Percentiles rank a stretch among this genome's conserved stretches.
Conservation (phyloP, 2,888 invertebrate genomes). For the Brachypalpus laphriformis region DNA sequence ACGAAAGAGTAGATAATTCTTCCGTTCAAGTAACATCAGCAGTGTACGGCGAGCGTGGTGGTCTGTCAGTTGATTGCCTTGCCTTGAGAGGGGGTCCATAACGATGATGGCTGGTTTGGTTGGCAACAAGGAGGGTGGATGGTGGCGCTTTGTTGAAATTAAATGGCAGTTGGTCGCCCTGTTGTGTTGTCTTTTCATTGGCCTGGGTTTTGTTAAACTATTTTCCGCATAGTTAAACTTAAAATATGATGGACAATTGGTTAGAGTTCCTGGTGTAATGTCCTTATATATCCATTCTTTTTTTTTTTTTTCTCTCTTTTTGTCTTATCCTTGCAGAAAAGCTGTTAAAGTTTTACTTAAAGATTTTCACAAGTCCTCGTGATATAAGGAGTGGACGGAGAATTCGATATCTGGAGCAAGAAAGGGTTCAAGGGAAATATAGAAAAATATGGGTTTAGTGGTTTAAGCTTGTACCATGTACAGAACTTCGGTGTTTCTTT, state of each 20-base stretch:
- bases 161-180: conserved; percentile 66
- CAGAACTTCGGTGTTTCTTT: neutral
- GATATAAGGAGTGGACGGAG: neutral
- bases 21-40: conserved; percentile 55
- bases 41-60: conserved; percentile 14
- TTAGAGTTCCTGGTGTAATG: conserved; percentile 41
- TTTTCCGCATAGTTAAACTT: conserved; percentile 69
- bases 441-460: neutral
- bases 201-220: conserved; percentile 63
- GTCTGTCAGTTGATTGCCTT: conserved; percentile 45
- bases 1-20: conserved; percentile 64
- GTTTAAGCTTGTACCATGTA: neutral
- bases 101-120: conserved; percentile 1
- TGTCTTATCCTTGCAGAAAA: conserved; percentile 7
- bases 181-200: conserved; percentile 63
- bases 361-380: neutral
- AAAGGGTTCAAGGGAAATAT: neutral
- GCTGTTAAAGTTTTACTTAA: conserved; percentile 1
- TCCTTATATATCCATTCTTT: neutral
- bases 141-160: conserved; percentile 62
- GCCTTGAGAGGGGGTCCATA: conserved; percentile 20
- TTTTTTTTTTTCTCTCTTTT: neutral
- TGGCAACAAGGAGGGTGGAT: neutral
- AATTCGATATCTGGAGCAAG: neutral
- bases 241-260: conserved; percentile 69